These are phyloP conservation scores for Falco berigora DNA, from an alignment of 2,797 vertebrate species.

Conservation along the genomic window DNA sequence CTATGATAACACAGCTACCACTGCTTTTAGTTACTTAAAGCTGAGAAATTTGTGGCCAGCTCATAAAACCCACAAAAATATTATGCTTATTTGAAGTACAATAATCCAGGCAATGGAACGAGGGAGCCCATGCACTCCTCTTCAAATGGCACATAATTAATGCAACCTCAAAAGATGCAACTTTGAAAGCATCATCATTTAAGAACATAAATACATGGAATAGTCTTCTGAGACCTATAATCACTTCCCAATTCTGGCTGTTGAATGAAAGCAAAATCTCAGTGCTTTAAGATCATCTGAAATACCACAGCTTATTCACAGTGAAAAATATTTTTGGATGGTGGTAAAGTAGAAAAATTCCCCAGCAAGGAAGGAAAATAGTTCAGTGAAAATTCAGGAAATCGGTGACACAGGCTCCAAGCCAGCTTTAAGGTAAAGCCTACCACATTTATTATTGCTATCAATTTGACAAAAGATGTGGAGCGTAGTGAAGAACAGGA, in stretches of 20 bases:
- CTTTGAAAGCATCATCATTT: neutral
- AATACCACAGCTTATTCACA: neutral
- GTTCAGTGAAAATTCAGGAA: neutral
- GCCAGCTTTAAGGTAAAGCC: neutral
- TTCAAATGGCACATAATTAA: neutral
- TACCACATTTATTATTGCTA: neutral
- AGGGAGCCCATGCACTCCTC: neutral
- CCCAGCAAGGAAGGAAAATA: neutral
- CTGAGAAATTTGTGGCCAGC: neutral
- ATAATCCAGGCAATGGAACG: neutral
- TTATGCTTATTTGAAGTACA: neutral
- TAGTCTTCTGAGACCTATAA: neutral
- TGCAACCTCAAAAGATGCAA: neutral
- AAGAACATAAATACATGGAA: neutral
- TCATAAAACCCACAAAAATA: neutral
- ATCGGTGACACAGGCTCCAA: neutral
- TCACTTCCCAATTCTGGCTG: neutral
- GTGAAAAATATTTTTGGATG: neutral
- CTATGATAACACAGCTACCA: neutral
- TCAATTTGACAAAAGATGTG: neutral
- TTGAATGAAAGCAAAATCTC: neutral
- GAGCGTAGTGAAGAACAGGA: accelerated
- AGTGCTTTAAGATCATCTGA: neutral
- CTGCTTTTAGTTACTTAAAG: neutral
- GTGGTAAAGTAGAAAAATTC: neutral